These are phyloP conservation scores for Latheticus oryzae DNA, from an alignment of 2,888 invertebrate species.

Conservation along the genomic window DNA sequence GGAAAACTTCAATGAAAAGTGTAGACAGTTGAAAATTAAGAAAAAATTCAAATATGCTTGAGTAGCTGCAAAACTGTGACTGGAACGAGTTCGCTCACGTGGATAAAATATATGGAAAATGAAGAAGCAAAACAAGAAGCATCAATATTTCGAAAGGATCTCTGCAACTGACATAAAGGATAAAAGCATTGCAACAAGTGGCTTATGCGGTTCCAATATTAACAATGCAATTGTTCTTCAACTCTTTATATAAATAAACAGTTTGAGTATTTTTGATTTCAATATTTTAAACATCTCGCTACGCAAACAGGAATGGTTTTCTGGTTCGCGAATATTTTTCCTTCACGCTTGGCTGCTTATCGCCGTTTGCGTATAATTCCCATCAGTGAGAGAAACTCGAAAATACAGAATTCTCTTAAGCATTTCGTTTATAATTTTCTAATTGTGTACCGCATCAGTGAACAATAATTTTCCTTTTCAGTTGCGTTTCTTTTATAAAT, in stretches of 20 bases:
- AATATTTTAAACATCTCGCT: too few species aligned
- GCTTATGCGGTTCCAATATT: conserved; percentile 23
- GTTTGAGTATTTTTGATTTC: too few species aligned
- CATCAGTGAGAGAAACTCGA: conserved; percentile 13
- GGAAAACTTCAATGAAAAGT: too few species aligned
- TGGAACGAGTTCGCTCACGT: too few species aligned
- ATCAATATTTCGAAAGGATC: conserved; percentile 18
- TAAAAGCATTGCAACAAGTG: conserved; percentile 28
- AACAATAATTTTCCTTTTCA: conserved; percentile 20
- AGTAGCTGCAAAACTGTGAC: too few species aligned
- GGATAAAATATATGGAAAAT: too few species aligned
- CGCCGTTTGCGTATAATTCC: neutral
- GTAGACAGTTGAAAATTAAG: too few species aligned
- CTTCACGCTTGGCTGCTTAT: conserved; percentile 4
- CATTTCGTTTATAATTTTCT: conserved; percentile 19
- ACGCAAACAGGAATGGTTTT: too few species aligned
- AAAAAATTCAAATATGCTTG: too few species aligned
- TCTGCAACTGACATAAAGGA: conserved; percentile 12
- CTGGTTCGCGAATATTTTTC: too few species aligned
- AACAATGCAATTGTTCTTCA: conserved; percentile 3
- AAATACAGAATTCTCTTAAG: conserved; percentile 10
- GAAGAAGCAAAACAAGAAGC: neutral
- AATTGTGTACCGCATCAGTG: conserved; percentile 20
- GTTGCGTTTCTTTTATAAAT: conserved; percentile 20
- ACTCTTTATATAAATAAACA: too few species aligned